Evolutionary conservation across 2,888 invertebrate species (phyloP), one percentile per base, ranked within the genome.

Genomic region (Lepeophtheirus nordmannii): DNA sequence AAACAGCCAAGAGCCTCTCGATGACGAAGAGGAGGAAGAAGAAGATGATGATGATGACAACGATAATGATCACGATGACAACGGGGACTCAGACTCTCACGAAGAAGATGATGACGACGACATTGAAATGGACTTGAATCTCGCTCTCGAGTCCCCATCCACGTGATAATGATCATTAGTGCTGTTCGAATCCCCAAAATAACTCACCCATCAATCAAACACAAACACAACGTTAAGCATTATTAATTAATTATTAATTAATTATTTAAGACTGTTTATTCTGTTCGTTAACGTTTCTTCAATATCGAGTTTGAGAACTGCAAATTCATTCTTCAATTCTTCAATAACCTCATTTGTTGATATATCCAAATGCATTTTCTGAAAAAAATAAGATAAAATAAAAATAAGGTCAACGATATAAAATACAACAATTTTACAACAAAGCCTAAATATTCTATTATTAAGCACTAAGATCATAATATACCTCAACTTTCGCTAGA

Each of bases 61-160:
- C 53, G 17, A 46, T 46, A 17, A 46, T 46, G n/a, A 46, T 17
- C n/a, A 46, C 53, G 53, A 46, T 46, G n/a, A 46, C 17, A 17
- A 46, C 17, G 53, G 17, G 5, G n/a, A 46, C 53, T 14, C n/a
- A 5, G 53, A 46, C 53, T 46, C 53, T 3, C n/a, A 46, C 8
- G 14, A 14, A 14, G n/a, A 46, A n/a, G 53, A 46, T 14, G 53
- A 46, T 17, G 53, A 46, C 53, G 53, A 46, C 17, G 53, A 46
- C 53, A 46, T 46, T 17, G 53, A 46, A 46, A 46, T 46, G 53
- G 53, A 46, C 53, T 46, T 46, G 53, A 46, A 46, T 46, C 53
- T 46, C 53, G 53, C 53, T 5, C 53, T 46, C 17, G 53, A 46
- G 53, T 46, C 53, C 14, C 53, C 53, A 46, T 46, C 53, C 17